A percentile compares a stretch with the other conserved stretches of the same genome.
These are phyloP conservation scores for Steatornis caripensis DNA, from an alignment of 2,113 vertebrate species.

Conservation along the genomic window DNA sequence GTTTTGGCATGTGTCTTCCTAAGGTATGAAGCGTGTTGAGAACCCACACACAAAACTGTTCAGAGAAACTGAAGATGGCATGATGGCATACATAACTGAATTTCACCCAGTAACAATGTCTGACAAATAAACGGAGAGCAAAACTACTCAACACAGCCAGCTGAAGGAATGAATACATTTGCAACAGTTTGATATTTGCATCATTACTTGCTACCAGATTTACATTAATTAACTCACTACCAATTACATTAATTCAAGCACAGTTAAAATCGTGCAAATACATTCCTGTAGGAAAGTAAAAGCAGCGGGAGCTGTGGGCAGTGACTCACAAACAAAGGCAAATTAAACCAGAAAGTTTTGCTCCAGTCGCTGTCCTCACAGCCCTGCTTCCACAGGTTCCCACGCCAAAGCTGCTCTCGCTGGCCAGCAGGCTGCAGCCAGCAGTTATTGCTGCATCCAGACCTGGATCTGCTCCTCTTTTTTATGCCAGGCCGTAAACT, in stretches of 20 bases:
- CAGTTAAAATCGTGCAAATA: background rate
- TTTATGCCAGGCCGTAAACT: background rate
- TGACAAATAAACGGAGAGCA: background rate
- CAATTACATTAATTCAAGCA: background rate
- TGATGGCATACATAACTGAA: background rate
- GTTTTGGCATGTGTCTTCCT: background rate
- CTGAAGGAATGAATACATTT: background rate
- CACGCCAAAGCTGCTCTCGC: rapidly evolving
- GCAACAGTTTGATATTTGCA: background rate
- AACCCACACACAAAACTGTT: background rate
- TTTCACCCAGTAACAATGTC: background rate
- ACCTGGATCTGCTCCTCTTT: background rate
- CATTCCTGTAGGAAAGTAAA: slow-evolving; percentile 18
- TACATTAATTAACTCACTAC: too few relatives aligned
- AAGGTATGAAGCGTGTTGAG: background rate
- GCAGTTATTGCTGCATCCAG: background rate
- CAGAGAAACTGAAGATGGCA: background rate
- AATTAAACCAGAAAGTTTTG: background rate
- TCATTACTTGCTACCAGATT: background rate
- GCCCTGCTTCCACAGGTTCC: background rate
- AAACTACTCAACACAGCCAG: background rate
- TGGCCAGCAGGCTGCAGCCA: background rate
- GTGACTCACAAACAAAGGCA: slow-evolving; percentile 9
- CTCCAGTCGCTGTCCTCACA: background rate
- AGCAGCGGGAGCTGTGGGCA: background rate